Evolutionary conservation across 2,888 invertebrate genomes (phyloP).

Genomic region (Vesta saturnalis): DNA sequence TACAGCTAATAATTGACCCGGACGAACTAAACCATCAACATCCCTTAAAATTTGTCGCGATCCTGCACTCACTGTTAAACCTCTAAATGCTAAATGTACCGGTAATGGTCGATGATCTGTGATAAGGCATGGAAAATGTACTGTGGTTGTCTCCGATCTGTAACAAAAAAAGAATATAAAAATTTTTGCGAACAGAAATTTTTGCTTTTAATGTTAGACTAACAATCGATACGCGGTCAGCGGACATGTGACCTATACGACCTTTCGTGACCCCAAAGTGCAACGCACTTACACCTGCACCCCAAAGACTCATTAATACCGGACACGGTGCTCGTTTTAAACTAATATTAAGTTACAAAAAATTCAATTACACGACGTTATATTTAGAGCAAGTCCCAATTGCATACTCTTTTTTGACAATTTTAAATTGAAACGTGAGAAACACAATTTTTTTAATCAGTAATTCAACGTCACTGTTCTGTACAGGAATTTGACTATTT

Average conservation of each 20-base stretch:
- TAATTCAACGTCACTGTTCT: background rate
- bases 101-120: constrained; percentile 67
- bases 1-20: constrained; percentile 81
- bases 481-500: background rate
- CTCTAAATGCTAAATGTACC: constrained; percentile 73
- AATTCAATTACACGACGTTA: background rate
- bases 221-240: constrained; percentile 38
- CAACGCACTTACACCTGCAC: constrained; percentile 45
- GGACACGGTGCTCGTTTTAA: constrained; percentile 14
- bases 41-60: constrained; percentile 71
- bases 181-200: constrained; percentile 20
- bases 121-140: constrained; percentile 70
- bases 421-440: constrained; percentile 1
- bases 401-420: background rate
- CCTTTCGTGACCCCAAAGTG: constrained; percentile 45
- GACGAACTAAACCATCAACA: constrained; percentile 78
- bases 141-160: constrained; percentile 69
- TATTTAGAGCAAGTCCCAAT: background rate
- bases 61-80: constrained; percentile 66
- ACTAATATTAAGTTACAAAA: constrained; percentile 4
- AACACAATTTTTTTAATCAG: background rate
- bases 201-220: constrained; percentile 15
- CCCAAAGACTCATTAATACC: constrained; percentile 29
- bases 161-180: constrained; percentile 42
- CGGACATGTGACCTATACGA: constrained; percentile 42